Evolutionary conservation across 30 jellyfish, hydroid and myxozoan genomes (phyloP), one percentile per base, ranked within the genome.

Genomic region (Cassiopea xamachana): DNA sequence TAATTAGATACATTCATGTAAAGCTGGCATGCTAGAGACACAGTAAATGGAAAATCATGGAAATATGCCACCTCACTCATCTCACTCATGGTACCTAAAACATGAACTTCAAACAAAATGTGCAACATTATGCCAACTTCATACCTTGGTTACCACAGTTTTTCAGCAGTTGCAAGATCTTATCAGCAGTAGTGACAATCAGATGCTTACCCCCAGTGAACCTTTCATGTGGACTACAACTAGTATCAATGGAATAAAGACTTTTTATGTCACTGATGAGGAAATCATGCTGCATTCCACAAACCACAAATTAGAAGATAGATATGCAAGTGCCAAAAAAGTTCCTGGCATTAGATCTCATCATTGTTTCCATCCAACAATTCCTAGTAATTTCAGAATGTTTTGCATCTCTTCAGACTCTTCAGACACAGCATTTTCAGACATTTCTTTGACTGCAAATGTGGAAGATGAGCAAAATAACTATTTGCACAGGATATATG

Each of bases 361-460:
- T 69, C 78, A 43, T 69, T 69, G 78, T 43, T 69, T 69, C 78
- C 78, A 69, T 69, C 17, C 78, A 69, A 69, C 78, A 43, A 6
- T 10, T 69, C 48, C 78, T 69, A 69, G 78, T 17, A 69, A 6
- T 69, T 69, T 69, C 16, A 43, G 78, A 17, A 7, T 69, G 78
- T 14, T 69, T 69, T 18, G 78, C 78, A 69, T 69, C 78, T 69
- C 78, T 69, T 69, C 78, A 69, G 78, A 69, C 78, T 69, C 78
- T 61, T 61, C 73, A 61, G 73, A 61, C n/a, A 12, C n/a, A 61
- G 73, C 78, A 17, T 69, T 69, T 69, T 69, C 64, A 55, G 64
- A 55, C 64, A 55, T 55, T 55, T 55, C 64, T 55, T 55, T 69
- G 78, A 43, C 78, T 69, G 78, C 78, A 69, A 69, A 69, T 69